These are phyloP conservation scores for Macropodus opercularis DNA, from an alignment of 2,797 vertebrate species.

Conservation along the genomic window DNA sequence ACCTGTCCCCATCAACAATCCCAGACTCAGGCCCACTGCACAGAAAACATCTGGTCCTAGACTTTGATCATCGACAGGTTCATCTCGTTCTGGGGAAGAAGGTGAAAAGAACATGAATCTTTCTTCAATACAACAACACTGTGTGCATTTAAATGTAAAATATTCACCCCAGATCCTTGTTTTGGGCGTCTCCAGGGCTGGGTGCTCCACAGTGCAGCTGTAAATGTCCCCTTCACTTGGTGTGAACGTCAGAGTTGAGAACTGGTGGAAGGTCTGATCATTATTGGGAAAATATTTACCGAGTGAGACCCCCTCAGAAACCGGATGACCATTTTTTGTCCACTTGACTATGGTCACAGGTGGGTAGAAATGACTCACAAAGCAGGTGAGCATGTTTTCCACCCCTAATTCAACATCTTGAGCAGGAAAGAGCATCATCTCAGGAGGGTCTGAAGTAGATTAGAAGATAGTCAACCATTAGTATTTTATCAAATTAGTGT, in stretches of 20 bases:
- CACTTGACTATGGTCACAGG: slow-evolving; percentile 75
- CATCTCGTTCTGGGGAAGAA: slow-evolving; percentile 44
- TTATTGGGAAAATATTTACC: slow-evolving; percentile 52
- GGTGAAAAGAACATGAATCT: neutral
- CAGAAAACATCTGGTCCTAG: slow-evolving; percentile 45
- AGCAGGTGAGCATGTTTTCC: slow-evolving; percentile 81
- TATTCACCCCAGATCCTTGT: slow-evolving; percentile 78
- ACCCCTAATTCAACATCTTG: slow-evolving; percentile 62
- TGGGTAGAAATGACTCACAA: slow-evolving; percentile 79
- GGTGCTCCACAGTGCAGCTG: slow-evolving; percentile 77
- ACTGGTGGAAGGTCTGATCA: slow-evolving; percentile 72
- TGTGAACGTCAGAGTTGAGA: slow-evolving; percentile 79
- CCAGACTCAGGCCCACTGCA: slow-evolving; percentile 49
- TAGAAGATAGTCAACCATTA: slow-evolving; percentile 1
- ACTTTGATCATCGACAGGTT: slow-evolving; percentile 14
- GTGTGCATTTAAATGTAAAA: neutral
- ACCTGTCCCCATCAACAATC: slow-evolving; percentile 24
- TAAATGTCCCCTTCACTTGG: slow-evolving; percentile 76
- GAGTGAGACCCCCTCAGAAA: slow-evolving; percentile 49
- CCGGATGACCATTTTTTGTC: slow-evolving; percentile 46
- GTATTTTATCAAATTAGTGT: neutral
- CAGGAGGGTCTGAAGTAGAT: slow-evolving; percentile 50
- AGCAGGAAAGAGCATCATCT: slow-evolving; percentile 55
- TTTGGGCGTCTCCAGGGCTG: slow-evolving; percentile 52
- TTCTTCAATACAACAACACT: neutral